Evolutionary conservation across 2,113 vertebrate genomes (phyloP), one percentile per base, ranked within the genome.

Genomic region (Anarhynchus alexandrinus): DNA sequence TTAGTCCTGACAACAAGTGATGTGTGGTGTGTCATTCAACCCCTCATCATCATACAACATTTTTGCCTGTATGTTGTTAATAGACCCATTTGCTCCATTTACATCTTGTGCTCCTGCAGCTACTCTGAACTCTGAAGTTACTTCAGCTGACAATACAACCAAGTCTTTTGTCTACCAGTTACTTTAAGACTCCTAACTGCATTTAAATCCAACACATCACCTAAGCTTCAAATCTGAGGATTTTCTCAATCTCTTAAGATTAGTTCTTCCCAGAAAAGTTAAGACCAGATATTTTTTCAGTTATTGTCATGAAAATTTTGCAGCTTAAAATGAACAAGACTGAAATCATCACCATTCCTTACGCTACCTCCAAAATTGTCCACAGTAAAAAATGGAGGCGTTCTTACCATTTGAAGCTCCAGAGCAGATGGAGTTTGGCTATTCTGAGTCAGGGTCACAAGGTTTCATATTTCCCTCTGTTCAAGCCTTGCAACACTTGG

Each of bases 401-500:
- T 80, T 93, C n/a, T 89, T 90, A 54, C 70, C 62, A 40, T 78
- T 88, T 82, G 88, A 76, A 88, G 58, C 42, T 86, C 66, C 51
- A 93, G 85, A 87, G 73, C 88, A 77, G 82, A 90, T 89, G 74
- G 54, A 78, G 85, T 89, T 95, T 87, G 67, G 71, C 85, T 93
- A 57, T 93, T 97, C 78, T 95, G 66, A 95, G 93, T 82, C 67
- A 73, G 82, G 94, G 95, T 96, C 94, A 95, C 42, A 91, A 84
- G 95, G 96, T 93, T 96, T 94, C 91, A 43, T 77, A 78, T 96
- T 97, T 97, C 95, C 91, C 90, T 97, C 62, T 0, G 3, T 79
- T 87, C 34, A 30, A 84, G 76, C 72, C 86, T 65, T 51, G 32
- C 67, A 96, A 47, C 66, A 71, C 81, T 94, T 69, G 58, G 52